These are phyloP conservation scores for Cherax destructor DNA, from an alignment of 1,140 invertebrate species.

Conservation along the genomic window DNA sequence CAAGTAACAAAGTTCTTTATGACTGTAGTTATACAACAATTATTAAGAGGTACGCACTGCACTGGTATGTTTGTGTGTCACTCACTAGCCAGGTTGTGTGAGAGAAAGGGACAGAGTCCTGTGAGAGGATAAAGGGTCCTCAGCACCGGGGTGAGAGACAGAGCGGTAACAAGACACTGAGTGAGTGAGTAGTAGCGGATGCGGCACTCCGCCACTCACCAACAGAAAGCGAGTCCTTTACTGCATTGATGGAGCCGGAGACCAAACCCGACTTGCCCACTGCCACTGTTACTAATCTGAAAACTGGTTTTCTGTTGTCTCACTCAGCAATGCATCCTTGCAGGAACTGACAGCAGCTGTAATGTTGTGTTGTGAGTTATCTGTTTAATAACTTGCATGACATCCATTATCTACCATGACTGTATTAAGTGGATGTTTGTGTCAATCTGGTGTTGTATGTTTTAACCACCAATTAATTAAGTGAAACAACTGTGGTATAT, in stretches of 20 bases:
- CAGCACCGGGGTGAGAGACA: constrained; percentile 62
- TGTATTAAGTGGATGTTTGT: neutral
- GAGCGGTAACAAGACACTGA: constrained; percentile 63
- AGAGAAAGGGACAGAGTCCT: constrained; percentile 67
- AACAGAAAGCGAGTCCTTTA: constrained; percentile 45
- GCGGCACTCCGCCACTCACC: constrained; percentile 33
- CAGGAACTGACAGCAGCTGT: neutral
- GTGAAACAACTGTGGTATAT: neutral
- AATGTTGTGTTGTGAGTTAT: constrained; percentile 9
- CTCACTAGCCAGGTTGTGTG: constrained; percentile 69
- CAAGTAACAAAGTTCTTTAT: constrained; percentile 58
- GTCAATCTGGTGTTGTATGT: neutral
- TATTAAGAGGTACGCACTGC: constrained; percentile 40
- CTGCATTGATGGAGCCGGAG: constrained; percentile 40
- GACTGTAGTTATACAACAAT: constrained; percentile 48
- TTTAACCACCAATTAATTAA: neutral
- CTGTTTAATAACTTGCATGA: neutral
- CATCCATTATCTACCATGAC: neutral
- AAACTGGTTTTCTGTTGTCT: constrained; percentile 1
- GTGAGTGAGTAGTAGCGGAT: constrained; percentile 31
- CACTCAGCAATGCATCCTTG: constrained; percentile 28
- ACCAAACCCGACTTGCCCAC: constrained; percentile 32
- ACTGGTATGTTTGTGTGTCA: constrained; percentile 52
- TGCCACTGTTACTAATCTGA: constrained; percentile 48
- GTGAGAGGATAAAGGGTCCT: constrained; percentile 59